Percentiles rank a stretch among this genome's conserved stretches.
phyloP scores from a whole-genome alignment of 2,797 vertebrate genomes.

The Thunnus albacares region DNA sequence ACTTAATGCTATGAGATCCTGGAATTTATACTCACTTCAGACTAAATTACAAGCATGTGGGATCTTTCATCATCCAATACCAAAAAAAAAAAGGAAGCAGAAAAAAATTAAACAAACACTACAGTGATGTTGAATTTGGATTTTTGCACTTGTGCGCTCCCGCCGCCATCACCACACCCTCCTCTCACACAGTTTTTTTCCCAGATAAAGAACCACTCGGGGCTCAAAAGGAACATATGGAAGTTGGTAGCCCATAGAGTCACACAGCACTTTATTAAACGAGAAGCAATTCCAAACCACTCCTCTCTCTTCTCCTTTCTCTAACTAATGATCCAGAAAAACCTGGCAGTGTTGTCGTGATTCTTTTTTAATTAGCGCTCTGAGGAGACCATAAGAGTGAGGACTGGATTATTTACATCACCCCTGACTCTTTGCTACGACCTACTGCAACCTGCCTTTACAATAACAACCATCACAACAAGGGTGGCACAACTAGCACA shows the following conservation, averaged over 20 bases:
- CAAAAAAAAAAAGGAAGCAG: conserved; percentile 32
- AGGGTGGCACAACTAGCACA: conserved; percentile 54
- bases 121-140: conserved; percentile 46
- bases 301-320: conserved; percentile 76
- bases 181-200: conserved; percentile 8
- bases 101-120: conserved; percentile 40
- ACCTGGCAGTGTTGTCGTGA: conserved; percentile 80
- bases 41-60: conserved; percentile 76
- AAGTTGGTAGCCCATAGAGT: conserved; percentile 76
- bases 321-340: conserved; percentile 80
- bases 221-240: conserved; percentile 77
- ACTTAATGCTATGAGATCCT: conserved; percentile 52
- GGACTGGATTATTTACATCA: conserved; percentile 78
- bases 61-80: conserved; percentile 47
- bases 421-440: conserved; percentile 69
- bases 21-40: conserved; percentile 66
- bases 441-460: conserved; percentile 51
- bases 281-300: conserved; percentile 77
- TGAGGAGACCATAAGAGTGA: conserved; percentile 70
- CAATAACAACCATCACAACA: conserved; percentile 47
- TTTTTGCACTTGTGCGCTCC: conserved; percentile 64
- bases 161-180: conserved; percentile 21
- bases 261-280: conserved; percentile 85
- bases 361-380: conserved; percentile 86
- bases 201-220: conserved; percentile 75